These are phyloP conservation scores for Kryptolebias marmoratus DNA, from an alignment of 2,113 vertebrate genomes.

Conservation along the genomic window DNA sequence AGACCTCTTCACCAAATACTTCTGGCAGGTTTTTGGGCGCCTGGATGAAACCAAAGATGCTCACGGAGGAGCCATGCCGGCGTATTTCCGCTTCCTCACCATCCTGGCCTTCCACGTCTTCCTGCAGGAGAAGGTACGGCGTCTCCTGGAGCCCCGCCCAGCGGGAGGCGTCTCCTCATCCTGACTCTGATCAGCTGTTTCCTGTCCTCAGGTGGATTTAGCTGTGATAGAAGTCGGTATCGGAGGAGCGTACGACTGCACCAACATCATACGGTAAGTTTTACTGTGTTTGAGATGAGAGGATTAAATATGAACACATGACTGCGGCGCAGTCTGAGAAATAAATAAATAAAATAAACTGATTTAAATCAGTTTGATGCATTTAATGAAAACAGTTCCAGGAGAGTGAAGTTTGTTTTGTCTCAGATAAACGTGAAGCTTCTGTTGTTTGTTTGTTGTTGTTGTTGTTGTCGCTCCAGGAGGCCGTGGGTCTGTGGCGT, in stretches of 20 bases:
- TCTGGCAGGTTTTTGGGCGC: slow-evolving; percentile 91
- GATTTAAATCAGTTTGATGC: too few relatives aligned
- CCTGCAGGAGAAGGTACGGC: slow-evolving; percentile 90
- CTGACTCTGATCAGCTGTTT: background rate
- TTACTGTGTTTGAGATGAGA: background rate
- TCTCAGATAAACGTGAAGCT: too few relatives aligned
- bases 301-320: too few relatives aligned
- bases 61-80: slow-evolving; percentile 82
- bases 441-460: too few relatives aligned
- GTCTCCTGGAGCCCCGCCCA: too few relatives aligned
- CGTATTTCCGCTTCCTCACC: slow-evolving; percentile 96
- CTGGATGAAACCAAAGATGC: slow-evolving; percentile 88
- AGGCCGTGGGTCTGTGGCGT: slow-evolving; percentile 92
- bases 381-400: too few relatives aligned
- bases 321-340: too few relatives aligned
- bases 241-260: slow-evolving; percentile 93
- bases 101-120: slow-evolving; percentile 96
- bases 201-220: slow-evolving; percentile 59
- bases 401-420: too few relatives aligned
- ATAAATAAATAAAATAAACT: too few relatives aligned
- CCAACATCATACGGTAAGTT: slow-evolving; percentile 92
- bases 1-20: slow-evolving; percentile 93
- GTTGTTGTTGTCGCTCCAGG: slow-evolving; percentile 67
- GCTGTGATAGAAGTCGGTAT: slow-evolving; percentile 95
- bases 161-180: background rate